These are phyloP conservation scores for Pollimyrus isidori DNA, from an alignment of 2,113 vertebrate species.

Conservation along the genomic window DNA sequence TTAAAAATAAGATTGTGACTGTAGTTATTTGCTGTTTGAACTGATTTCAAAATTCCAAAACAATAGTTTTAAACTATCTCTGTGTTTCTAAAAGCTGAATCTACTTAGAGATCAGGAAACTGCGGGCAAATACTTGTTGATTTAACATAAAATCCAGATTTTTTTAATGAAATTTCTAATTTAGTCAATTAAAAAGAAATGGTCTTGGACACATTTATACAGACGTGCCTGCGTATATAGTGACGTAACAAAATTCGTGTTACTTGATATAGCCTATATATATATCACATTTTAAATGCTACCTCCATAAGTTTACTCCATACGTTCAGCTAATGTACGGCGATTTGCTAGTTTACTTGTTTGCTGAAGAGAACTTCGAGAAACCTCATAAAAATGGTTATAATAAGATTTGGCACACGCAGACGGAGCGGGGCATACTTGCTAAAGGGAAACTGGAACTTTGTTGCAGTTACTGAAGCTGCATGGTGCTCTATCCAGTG, in stretches of 20 bases:
- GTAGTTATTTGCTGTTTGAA: background rate
- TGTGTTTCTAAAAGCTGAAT: background rate
- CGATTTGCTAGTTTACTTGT: background rate
- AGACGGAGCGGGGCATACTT: background rate
- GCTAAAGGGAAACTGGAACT: background rate
- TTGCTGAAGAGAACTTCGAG: background rate
- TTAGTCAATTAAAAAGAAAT: background rate
- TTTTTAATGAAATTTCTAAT: background rate
- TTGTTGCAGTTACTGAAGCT: background rate
- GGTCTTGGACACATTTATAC: background rate
- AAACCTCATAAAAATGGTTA: background rate
- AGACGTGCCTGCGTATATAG: background rate
- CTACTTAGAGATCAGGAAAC: background rate
- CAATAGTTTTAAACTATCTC: background rate
- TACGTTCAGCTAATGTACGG: background rate
- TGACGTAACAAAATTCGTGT: background rate
- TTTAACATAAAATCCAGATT: background rate
- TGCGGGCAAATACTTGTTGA: background rate
- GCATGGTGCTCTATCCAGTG: background rate
- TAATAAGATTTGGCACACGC: background rate
- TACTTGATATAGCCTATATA: background rate
- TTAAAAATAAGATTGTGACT: background rate
- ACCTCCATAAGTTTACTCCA: background rate
- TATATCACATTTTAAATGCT: background rate
- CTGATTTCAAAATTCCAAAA: background rate